Conservation (phyloP, 2,888 invertebrate genomes). For the Strigamia maritima region DNA sequence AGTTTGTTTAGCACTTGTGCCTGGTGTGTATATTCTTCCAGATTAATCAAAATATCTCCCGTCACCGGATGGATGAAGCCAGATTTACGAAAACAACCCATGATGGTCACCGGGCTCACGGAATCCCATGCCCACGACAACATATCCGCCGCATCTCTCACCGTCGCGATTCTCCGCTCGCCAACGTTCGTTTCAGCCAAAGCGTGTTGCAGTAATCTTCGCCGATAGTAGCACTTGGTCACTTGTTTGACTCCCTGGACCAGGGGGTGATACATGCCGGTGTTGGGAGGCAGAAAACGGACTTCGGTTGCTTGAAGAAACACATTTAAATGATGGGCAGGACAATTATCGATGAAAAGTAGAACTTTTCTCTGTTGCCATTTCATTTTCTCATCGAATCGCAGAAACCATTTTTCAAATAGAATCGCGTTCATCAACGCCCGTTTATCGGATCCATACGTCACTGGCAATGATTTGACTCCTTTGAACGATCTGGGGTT, state of each 20-base stretch:
- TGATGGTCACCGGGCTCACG: conserved; percentile 33
- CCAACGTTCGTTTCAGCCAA: conserved; percentile 33
- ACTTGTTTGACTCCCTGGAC: conserved; percentile 34
- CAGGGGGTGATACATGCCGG: conserved; percentile 35
- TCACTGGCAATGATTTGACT: conserved; percentile 14
- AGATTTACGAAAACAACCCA: conserved; percentile 38
- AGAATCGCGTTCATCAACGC: conserved; percentile 36
- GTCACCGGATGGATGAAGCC: conserved; percentile 37
- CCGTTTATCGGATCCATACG: conserved; percentile 19
- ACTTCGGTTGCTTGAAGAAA: conserved; percentile 28
- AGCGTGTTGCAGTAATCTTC: conserved; percentile 31
- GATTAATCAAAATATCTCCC: conserved; percentile 34
- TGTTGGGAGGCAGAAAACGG: conserved; percentile 36
- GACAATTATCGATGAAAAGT: conserved; percentile 35
- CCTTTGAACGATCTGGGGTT: conserved; percentile 37
- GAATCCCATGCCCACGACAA: conserved; percentile 38
- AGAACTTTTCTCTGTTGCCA: conserved; percentile 36
- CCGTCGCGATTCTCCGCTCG: background rate
- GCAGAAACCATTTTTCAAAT: conserved; percentile 37
- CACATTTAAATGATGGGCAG: conserved; percentile 29
- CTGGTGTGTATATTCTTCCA: conserved; percentile 37
- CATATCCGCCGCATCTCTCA: conserved; percentile 31
- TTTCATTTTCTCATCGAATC: conserved; percentile 37
- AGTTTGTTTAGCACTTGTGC: conserved; percentile 33
- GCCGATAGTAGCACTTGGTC: conserved; percentile 36